A percentile compares a stretch with the other conserved stretches of the same genome.
phyloP scores from a whole-genome alignment of 2,797 vertebrate species.

The Microcaecilia unicolor region DNA sequence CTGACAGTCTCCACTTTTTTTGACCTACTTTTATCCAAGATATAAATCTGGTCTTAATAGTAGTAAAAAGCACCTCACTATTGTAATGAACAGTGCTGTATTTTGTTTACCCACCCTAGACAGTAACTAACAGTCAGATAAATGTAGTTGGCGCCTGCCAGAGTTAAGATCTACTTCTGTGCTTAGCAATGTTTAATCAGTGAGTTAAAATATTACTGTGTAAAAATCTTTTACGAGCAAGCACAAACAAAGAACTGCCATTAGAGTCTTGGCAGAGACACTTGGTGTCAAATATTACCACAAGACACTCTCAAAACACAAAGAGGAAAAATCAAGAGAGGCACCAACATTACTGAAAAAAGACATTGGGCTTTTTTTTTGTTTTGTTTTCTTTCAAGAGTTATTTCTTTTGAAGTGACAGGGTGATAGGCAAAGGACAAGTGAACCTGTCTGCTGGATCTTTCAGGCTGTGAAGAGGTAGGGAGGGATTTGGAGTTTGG shows the following conservation, averaged over 20 bases:
- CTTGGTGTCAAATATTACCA: constrained; percentile 38
- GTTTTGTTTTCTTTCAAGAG: no score
- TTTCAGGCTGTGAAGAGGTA: constrained; percentile 24
- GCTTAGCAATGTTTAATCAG: constrained; percentile 56
- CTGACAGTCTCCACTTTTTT: no score
- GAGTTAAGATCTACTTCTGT: constrained; percentile 52
- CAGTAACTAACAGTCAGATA: constrained; percentile 49
- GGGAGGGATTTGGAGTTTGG: constrained; percentile 48
- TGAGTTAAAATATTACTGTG: constrained; percentile 51
- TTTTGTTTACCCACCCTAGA: constrained; percentile 44
- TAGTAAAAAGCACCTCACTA: no score
- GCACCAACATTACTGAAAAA: constrained; percentile 25
- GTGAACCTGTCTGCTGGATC: constrained; percentile 31
- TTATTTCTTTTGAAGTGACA: constrained; percentile 41
- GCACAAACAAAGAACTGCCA: constrained; percentile 44
- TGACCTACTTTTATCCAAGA: no score
- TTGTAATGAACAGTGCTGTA: constrained; percentile 39
- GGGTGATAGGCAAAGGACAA: constrained; percentile 51
- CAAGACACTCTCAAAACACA: constrained; percentile 34
- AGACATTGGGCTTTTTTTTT: constrained; percentile 10
- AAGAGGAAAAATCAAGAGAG: constrained; percentile 28
- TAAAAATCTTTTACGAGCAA: constrained; percentile 46
- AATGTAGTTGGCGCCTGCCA: constrained; percentile 50
- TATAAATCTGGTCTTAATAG: no score
- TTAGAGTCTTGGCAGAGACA: constrained; percentile 34